phyloP scores from a whole-genome alignment of 2,113 vertebrate species.

The Meleagris gallopavo region DNA sequence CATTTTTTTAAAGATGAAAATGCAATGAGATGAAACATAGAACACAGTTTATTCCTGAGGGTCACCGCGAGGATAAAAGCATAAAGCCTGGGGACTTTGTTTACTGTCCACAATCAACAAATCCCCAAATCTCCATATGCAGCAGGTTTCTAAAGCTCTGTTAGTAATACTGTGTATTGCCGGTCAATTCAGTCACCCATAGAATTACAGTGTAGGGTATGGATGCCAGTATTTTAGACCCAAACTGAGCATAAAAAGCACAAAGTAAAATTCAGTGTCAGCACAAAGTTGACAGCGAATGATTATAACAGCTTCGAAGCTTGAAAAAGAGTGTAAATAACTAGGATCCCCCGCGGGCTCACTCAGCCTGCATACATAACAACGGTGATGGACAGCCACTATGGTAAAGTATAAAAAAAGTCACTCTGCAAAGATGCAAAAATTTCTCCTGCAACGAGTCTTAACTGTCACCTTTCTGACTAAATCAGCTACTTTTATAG shows the following conservation, averaged over 20 bases:
- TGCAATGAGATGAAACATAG: conserved; percentile 56
- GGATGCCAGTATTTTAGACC: conserved; percentile 82
- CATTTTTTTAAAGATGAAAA: conserved; percentile 71
- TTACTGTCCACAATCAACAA: conserved; percentile 80
- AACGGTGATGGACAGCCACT: conserved; percentile 86
- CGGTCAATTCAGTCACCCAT: conserved; percentile 81
- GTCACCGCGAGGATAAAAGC: conserved; percentile 73
- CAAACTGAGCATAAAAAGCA: conserved; percentile 85
- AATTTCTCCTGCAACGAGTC: conserved; percentile 78
- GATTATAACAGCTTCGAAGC: conserved; percentile 89
- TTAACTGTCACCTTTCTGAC: conserved; percentile 85
- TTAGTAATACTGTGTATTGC: conserved; percentile 71
- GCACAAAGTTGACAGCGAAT: conserved; percentile 91
- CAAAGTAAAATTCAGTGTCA: conserved; percentile 88
- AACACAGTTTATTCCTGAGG: conserved; percentile 67
- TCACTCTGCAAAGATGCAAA: conserved; percentile 81
- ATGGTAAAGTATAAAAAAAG: conserved; percentile 72
- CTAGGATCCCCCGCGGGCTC: conserved; percentile 86
- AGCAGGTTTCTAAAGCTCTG: conserved; percentile 73
- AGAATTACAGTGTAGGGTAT: conserved; percentile 80
- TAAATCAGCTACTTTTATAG: conserved; percentile 81
- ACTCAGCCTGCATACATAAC: conserved; percentile 86
- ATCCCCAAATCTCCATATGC: conserved; percentile 77
- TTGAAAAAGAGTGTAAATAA: conserved; percentile 92
- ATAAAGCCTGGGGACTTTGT: conserved; percentile 73